Conservation (phyloP, 2,113 vertebrate species). For the Marcusenius ussheri region DNA sequence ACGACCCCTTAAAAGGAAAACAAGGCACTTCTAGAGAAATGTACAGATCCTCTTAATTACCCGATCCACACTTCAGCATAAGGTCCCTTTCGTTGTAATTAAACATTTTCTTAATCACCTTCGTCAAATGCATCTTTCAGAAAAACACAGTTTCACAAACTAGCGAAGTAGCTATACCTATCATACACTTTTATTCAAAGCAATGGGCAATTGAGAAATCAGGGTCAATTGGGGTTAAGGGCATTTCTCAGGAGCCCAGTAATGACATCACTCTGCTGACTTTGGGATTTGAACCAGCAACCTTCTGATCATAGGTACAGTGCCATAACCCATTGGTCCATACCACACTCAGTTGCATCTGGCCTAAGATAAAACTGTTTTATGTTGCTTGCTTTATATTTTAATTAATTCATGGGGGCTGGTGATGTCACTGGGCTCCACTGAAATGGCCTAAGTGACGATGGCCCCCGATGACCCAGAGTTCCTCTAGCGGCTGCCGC, state of each 20-base stretch:
- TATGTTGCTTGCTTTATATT: not conserved
- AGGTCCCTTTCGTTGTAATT: not conserved
- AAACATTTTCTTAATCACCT: not conserved
- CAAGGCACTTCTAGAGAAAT: slow-evolving; percentile 41
- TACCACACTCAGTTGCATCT: not conserved
- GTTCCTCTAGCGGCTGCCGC: not conserved
- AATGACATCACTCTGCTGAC: not conserved
- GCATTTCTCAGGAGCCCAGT: not conserved
- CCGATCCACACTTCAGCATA: not conserved
- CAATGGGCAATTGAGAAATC: not conserved
- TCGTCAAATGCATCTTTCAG: not conserved
- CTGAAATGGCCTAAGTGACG: not conserved
- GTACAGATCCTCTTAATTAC: slow-evolving; percentile 22
- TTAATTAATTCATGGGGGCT: not conserved
- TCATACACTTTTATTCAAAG: not conserved
- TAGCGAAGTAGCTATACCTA: not conserved
- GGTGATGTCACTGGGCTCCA: not conserved
- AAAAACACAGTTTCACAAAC: not conserved
- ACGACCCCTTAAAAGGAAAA: slow-evolving; percentile 57
- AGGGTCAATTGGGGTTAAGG: not conserved
- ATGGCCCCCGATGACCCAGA: not conserved
- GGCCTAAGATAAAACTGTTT: not conserved
- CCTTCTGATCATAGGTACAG: not conserved
- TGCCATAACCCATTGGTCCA: not conserved
- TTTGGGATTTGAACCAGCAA: not conserved